Evolutionary conservation across 2,113 vertebrate genomes (phyloP).

Genomic region (Riparia riparia): DNA sequence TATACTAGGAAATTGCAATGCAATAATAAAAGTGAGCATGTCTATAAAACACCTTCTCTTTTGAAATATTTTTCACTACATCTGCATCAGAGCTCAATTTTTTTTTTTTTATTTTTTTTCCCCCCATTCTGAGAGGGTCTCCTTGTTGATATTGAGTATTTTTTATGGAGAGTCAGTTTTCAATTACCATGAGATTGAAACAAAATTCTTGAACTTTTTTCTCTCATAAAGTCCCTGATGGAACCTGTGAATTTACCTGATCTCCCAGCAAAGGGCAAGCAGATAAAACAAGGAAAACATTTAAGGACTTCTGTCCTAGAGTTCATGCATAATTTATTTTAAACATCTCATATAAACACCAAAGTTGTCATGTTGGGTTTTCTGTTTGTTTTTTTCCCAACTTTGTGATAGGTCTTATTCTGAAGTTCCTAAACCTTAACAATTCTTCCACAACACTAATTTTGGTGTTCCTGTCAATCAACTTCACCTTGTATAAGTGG

Average conservation of each 20-base stretch:
- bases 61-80: background rate
- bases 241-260: background rate
- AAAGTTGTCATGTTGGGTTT: background rate
- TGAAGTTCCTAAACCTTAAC: background rate
- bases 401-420: background rate
- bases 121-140: background rate
- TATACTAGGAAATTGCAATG: background rate
- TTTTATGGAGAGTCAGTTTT: background rate
- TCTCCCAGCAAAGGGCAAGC: background rate
- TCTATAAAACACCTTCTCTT: background rate
- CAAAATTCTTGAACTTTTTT: background rate
- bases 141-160: background rate
- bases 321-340: background rate
- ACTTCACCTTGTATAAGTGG: background rate
- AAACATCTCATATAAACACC: background rate
- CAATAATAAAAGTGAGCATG: background rate
- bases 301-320: background rate
- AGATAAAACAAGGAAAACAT: background rate
- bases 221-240: background rate
- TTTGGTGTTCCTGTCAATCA: background rate
- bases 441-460: background rate
- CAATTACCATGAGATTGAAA: background rate
- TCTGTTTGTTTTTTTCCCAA: rapidly evolving
- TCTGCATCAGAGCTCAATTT: background rate
- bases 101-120: background rate